These are phyloP conservation scores for Apostichopus parvimensis DNA, from an alignment of 35 echinoderm and acorn worm species.

Conservation along the genomic window DNA sequence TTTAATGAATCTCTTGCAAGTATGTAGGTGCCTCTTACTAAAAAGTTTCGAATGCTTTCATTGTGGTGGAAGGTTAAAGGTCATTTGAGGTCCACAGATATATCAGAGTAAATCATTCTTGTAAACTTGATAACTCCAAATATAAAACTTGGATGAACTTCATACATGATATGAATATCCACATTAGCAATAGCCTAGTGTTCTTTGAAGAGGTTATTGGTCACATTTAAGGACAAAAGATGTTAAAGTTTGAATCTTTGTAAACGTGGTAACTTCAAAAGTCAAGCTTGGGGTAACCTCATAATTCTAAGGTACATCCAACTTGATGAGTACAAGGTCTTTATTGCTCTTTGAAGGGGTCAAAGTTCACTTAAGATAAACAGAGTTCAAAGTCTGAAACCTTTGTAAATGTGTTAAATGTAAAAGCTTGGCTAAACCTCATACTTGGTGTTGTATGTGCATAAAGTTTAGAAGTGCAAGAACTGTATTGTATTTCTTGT, in stretches of 20 bases:
- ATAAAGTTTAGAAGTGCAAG: background rate
- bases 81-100: background rate
- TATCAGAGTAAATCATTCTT: background rate
- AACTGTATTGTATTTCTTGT: background rate
- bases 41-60: background rate
- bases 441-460: background rate
- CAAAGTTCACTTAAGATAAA: background rate
- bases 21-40: too few species aligned
- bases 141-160: background rate
- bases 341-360: background rate
- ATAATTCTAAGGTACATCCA: background rate
- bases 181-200: background rate
- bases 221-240: background rate
- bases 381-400: background rate
- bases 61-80: background rate
- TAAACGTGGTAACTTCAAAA: background rate
- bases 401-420: background rate
- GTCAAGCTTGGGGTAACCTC: background rate
- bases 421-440: background rate
- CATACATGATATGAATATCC: background rate
- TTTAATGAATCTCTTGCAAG: too few species aligned
- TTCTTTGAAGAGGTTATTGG: background rate
- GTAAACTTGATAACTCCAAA: background rate
- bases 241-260: background rate
- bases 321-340: background rate